Percentiles rank a stretch among this genome's conserved stretches.
Evolutionary conservation across 2,113 vertebrate species (phyloP).

Genomic region (Anas platyrhynchos): DNA sequence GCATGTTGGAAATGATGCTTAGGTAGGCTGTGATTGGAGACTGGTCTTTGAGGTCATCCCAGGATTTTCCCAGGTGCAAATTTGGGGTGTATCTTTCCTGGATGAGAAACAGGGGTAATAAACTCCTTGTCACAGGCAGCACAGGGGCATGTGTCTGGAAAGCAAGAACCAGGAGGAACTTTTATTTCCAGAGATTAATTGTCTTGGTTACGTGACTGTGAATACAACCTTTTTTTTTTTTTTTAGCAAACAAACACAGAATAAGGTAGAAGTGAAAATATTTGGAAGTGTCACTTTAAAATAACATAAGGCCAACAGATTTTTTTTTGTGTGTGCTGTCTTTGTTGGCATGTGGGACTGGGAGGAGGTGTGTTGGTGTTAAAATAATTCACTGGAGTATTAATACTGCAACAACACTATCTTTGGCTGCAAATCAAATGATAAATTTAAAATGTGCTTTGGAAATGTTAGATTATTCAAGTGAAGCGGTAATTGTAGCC

Average conservation of each 20-base stretch:
- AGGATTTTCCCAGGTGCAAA: background rate
- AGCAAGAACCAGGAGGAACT: background rate
- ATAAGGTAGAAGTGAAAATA: background rate
- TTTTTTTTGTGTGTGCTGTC: background rate
- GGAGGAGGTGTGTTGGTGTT: conserved; percentile 45
- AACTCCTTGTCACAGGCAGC: background rate
- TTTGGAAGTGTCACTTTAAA: conserved; percentile 5
- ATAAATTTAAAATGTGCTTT: conserved; percentile 16
- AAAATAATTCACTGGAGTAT: conserved; percentile 33
- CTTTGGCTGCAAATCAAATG: conserved; percentile 26
- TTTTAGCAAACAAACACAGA: background rate
- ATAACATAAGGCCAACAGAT: background rate
- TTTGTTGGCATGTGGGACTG: conserved; percentile 17
- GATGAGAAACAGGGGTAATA: background rate
- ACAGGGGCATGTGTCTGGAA: background rate
- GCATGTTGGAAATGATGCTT: background rate
- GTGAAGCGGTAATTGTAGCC: background rate
- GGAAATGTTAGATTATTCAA: conserved; percentile 2
- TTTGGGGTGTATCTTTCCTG: background rate
- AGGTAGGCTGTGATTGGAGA: background rate
- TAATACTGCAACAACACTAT: conserved; percentile 32
- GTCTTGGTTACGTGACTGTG: background rate
- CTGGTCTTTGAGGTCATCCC: fast-evolving
- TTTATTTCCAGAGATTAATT: background rate
- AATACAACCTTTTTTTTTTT: background rate